Percentiles rank a stretch among this genome's conserved stretches.
Conservation (phyloP, 2,888 invertebrate species). For the Epirrhoe tristata region DNA sequence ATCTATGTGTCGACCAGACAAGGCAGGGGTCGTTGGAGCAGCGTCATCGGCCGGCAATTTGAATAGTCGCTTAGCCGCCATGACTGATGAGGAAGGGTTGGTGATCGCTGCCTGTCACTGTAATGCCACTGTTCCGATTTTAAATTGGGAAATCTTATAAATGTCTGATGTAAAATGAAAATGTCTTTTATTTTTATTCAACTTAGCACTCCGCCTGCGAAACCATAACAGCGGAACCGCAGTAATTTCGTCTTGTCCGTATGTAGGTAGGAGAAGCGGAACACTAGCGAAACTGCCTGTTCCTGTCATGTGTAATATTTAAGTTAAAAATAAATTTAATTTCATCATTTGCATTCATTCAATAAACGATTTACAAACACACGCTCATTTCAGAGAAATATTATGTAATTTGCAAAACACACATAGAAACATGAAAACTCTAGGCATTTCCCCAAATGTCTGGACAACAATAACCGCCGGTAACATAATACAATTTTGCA, state of each 20-base stretch:
- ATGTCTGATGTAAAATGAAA: neutral
- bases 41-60: slow-evolving; percentile 84
- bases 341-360: no score
- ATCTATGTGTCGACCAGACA: slow-evolving; percentile 67
- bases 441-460: slow-evolving; percentile 17
- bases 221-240: no score
- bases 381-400: neutral
- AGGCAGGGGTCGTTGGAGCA: slow-evolving; percentile 82
- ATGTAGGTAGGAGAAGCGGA: no score
- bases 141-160: neutral
- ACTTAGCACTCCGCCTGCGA: no score
- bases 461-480: slow-evolving; percentile 22
- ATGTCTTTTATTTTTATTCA: no score
- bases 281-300: no score
- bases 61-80: slow-evolving; percentile 84
- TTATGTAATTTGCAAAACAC: neutral
- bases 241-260: no score
- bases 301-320: no score
- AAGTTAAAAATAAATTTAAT: no score
- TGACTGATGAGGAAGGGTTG: slow-evolving; percentile 84
- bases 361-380: neutral
- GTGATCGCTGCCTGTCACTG: slow-evolving; percentile 76
- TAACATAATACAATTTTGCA: slow-evolving; percentile 37
- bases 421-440: neutral
- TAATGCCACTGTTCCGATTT: slow-evolving; percentile 52